Conservation (phyloP, 2,113 vertebrate genomes). For the Gymnorhina tibicen region DNA sequence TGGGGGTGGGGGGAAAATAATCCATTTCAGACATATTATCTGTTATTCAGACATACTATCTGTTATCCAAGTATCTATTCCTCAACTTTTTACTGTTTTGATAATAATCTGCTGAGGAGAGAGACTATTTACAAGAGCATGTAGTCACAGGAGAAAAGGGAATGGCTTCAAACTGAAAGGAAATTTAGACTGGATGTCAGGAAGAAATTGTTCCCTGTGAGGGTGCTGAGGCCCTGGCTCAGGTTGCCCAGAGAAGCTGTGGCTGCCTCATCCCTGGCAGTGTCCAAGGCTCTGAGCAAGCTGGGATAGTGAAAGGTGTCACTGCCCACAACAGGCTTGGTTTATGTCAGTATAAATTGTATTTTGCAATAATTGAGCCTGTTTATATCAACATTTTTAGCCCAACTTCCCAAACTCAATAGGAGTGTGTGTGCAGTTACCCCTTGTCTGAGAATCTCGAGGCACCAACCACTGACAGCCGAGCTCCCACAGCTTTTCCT, state of each 20-base stretch:
- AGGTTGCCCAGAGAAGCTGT: background rate
- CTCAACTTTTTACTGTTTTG: background rate
- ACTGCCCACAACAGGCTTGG: background rate
- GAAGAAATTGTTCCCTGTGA: background rate
- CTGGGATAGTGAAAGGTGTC: background rate
- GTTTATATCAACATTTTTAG: background rate
- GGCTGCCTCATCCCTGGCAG: background rate
- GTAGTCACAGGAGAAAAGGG: background rate
- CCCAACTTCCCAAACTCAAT: background rate
- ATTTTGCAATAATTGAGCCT: background rate
- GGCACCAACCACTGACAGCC: background rate
- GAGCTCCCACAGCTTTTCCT: background rate
- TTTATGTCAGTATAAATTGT: background rate
- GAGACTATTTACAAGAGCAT: background rate
- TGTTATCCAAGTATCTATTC: background rate
- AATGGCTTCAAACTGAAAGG: background rate
- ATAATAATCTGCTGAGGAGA: background rate
- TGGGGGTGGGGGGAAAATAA: background rate
- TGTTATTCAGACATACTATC: background rate
- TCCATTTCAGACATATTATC: background rate
- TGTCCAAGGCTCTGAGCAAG: fast-evolving
- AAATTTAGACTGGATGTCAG: fast-evolving
- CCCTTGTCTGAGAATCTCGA: background rate
- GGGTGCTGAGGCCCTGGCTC: background rate
- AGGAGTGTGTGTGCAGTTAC: background rate